phyloP scores from a whole-genome alignment of 2,888 invertebrate species.

The Steromphala cineraria region DNA sequence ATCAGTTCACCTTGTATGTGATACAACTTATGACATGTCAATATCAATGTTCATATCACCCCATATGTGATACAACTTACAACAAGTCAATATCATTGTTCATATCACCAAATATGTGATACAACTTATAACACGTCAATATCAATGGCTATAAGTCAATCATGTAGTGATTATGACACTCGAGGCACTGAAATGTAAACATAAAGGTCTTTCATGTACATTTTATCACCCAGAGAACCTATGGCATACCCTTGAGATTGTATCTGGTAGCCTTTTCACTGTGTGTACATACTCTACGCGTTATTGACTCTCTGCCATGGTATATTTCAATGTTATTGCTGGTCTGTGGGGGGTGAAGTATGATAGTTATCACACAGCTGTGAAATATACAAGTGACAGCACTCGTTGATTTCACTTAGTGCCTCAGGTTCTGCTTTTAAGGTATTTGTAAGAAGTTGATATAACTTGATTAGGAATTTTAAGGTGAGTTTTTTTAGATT shows the following conservation, averaged over 20 bases:
- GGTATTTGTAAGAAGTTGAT: too few relatives aligned
- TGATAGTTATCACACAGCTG: neutral
- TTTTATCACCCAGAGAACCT: neutral
- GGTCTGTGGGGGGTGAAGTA: neutral
- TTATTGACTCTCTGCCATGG: neutral
- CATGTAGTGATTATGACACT: neutral
- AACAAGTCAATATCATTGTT: too few relatives aligned
- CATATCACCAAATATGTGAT: too few relatives aligned
- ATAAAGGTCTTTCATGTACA: neutral
- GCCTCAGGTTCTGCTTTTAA: too few relatives aligned
- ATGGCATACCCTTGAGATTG: too few relatives aligned
- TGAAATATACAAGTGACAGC: conserved; percentile 6
- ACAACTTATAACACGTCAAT: neutral
- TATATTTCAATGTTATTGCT: neutral
- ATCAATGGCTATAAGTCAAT: neutral
- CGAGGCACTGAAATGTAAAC: neutral
- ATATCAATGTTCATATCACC: neutral
- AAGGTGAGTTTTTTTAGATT: too few relatives aligned
- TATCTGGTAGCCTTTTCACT: too few relatives aligned
- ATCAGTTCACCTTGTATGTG: too few relatives aligned
- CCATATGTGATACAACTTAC: too few relatives aligned
- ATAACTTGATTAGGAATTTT: too few relatives aligned
- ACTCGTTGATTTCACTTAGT: neutral
- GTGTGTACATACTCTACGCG: too few relatives aligned
- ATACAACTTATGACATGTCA: neutral